Evolutionary conservation across 2,113 vertebrate genomes (phyloP).

Genomic region (Colinus virginianus): DNA sequence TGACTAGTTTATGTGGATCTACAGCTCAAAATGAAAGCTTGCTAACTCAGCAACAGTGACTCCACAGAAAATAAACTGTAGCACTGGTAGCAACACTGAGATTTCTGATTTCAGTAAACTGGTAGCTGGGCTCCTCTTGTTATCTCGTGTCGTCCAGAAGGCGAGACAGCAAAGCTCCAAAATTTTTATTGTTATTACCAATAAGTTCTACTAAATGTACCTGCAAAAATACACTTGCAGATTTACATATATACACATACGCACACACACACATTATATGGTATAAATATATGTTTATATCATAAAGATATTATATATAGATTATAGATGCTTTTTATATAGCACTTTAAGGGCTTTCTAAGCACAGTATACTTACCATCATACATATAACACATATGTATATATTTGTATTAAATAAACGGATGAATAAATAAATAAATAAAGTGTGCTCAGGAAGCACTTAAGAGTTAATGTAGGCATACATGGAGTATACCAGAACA

Average conservation of each 20-base stretch:
- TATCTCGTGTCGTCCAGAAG: not conserved
- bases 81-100: not conserved
- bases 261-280: too few relatives aligned
- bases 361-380: too few relatives aligned
- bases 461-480: not conserved
- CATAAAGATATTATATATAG: too few relatives aligned
- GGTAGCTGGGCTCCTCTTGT: not conserved
- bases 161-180: not conserved
- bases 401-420: not conserved
- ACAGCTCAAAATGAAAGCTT: not conserved
- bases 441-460: not conserved
- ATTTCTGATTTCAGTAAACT: not conserved
- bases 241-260: rapidly evolving
- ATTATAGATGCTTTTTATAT: too few relatives aligned
- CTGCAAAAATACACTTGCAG: not conserved
- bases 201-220: not conserved
- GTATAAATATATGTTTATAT: too few relatives aligned
- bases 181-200: not conserved
- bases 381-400: too few relatives aligned
- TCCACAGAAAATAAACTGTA: not conserved
- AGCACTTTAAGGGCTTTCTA: too few relatives aligned
- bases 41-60: not conserved
- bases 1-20: not conserved
- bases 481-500: not conserved
- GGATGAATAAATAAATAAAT: too few relatives aligned